Conservation (phyloP, 2,113 vertebrate genomes). For the Mesocricetus auratus region DNA sequence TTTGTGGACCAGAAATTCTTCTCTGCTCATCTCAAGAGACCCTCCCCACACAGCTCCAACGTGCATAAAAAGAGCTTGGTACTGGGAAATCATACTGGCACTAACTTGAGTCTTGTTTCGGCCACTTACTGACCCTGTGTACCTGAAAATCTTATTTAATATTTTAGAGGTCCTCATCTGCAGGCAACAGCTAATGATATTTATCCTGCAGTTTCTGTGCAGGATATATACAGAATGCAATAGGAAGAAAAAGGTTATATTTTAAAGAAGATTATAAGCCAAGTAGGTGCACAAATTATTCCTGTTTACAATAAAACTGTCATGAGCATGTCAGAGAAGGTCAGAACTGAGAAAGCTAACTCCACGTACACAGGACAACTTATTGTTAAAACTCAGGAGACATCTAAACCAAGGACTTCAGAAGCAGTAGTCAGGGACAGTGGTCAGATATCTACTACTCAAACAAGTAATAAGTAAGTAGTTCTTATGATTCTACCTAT, state of each 20-base stretch:
- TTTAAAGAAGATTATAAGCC: constrained; percentile 24
- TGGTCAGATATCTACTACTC: background rate
- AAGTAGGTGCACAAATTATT: constrained; percentile 10
- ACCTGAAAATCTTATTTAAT: constrained; percentile 11
- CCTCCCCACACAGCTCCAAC: background rate
- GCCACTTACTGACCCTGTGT: background rate
- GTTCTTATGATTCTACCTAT: background rate
- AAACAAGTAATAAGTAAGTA: background rate
- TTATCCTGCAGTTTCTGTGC: background rate
- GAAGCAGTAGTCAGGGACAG: background rate
- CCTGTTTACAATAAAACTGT: background rate
- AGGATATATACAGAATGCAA: background rate
- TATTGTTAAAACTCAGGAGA: background rate
- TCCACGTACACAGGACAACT: background rate
- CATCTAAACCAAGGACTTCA: background rate
- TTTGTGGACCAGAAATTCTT: constrained; percentile 36
- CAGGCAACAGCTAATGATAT: background rate
- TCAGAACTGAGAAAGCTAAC: background rate
- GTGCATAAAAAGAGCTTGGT: background rate
- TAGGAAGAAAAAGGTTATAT: background rate
- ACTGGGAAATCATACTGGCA: background rate
- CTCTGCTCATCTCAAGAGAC: background rate
- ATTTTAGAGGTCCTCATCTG: background rate
- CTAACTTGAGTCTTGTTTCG: background rate
- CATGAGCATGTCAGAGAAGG: background rate